Percentiles rank a stretch among this genome's conserved stretches.
Evolutionary conservation across 2,113 vertebrate genomes (phyloP).

Genomic region (Centropus unirufus): DNA sequence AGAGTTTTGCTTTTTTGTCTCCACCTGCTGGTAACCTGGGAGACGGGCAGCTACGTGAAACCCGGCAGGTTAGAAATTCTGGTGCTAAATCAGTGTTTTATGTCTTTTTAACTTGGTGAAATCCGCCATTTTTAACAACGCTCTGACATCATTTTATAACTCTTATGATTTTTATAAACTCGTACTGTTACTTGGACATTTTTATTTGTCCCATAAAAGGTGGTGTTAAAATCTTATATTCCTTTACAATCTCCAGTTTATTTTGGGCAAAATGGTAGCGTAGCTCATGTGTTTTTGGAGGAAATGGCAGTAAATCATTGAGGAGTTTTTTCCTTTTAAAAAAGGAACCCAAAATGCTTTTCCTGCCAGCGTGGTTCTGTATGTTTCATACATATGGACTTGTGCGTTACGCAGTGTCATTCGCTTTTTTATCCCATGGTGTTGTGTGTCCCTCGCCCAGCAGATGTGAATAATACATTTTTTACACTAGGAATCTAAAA

Average conservation of each 20-base stretch:
- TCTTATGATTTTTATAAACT: slow-evolving; percentile 17
- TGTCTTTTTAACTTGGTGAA: background rate
- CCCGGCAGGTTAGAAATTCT: background rate
- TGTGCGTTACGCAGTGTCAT: background rate
- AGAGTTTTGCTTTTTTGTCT: slow-evolving; percentile 38
- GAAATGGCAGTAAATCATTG: background rate
- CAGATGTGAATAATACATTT: background rate
- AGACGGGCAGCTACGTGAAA: background rate
- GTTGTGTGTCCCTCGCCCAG: too few species aligned
- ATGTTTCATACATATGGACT: background rate
- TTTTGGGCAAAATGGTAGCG: background rate
- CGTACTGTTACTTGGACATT: background rate
- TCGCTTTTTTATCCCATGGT: too few species aligned
- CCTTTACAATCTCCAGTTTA: slow-evolving; percentile 16
- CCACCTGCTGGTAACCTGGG: slow-evolving; percentile 32
- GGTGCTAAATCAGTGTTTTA: background rate
- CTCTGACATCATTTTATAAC: slow-evolving; percentile 17
- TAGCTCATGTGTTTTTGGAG: background rate
- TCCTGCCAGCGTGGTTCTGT: background rate
- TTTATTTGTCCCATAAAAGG: slow-evolving; percentile 55
- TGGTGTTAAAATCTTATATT: slow-evolving; percentile 30
- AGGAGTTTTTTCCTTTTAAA: background rate
- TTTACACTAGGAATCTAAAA: background rate
- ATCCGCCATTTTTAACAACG: slow-evolving; percentile 3
- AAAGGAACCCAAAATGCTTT: background rate